Conservation (phyloP, 1,140 invertebrate genomes). For the Carposina sasakii region DNA sequence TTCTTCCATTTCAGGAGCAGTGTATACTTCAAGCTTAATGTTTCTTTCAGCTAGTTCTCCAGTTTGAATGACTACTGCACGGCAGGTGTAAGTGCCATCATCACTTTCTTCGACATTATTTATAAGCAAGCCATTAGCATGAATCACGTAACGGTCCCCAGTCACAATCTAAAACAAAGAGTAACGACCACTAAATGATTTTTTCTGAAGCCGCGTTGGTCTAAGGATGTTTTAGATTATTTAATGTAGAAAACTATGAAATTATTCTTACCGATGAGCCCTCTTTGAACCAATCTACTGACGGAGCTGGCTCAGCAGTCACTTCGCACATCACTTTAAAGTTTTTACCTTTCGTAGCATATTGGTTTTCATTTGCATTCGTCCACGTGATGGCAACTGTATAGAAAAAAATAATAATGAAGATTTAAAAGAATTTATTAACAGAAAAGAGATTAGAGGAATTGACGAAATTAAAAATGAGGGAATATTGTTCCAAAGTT, state of each 20-base stretch:
- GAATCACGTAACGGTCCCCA: constrained; percentile 81
- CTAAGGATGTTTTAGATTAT: too few species aligned
- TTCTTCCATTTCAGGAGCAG: constrained; percentile 80
- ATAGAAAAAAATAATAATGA: constrained; percentile 39
- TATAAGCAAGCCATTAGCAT: constrained; percentile 84
- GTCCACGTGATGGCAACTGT: constrained; percentile 88
- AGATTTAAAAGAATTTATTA: constrained; percentile 11
- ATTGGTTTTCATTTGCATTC: constrained; percentile 89
- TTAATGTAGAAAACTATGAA: too few species aligned
- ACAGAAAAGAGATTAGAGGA: constrained; percentile 6
- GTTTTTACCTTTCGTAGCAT: constrained; percentile 82
- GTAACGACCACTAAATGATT: not conserved
- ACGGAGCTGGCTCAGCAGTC: constrained; percentile 85
- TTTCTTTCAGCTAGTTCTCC: constrained; percentile 82
- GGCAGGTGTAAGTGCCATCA: constrained; percentile 88
- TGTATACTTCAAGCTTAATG: constrained; percentile 87
- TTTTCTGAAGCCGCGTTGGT: too few species aligned
- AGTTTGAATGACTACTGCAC: constrained; percentile 85
- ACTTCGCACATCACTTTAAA: constrained; percentile 89
- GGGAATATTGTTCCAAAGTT: too few species aligned
- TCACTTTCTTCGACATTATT: constrained; percentile 85
- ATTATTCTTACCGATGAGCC: constrained; percentile 73
- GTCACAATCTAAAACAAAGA: constrained; percentile 67
- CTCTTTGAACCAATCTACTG: constrained; percentile 88
- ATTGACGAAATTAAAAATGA: too few species aligned